These are phyloP conservation scores for Discoglossus pictus DNA, from an alignment of 2,797 vertebrate genomes.

Conservation along the genomic window DNA sequence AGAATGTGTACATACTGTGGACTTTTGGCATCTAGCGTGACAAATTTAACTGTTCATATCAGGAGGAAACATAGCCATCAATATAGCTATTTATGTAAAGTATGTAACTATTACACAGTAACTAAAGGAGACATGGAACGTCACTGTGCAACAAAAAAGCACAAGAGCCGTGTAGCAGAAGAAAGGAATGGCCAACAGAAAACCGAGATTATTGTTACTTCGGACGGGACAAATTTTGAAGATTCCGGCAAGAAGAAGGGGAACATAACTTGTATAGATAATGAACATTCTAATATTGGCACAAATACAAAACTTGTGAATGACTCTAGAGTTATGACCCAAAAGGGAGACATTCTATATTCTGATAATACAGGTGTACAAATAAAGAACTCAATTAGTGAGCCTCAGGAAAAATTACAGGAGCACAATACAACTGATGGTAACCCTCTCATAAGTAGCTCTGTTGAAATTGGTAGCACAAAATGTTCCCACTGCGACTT, in stretches of 20 bases:
- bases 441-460: constrained; percentile 10
- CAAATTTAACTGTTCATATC: constrained; percentile 93
- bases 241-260: constrained; percentile 52
- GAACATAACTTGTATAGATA: constrained; percentile 21
- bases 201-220: constrained; percentile 62
- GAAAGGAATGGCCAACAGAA: constrained; percentile 65
- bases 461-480: constrained; percentile 54
- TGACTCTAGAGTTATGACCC: not conserved
- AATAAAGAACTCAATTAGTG: constrained; percentile 41
- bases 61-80: constrained; percentile 94
- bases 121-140: constrained; percentile 99
- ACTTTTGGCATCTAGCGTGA: constrained; percentile 89
- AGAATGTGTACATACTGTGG: constrained; percentile 89
- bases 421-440: constrained; percentile 46
- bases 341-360: constrained; percentile 55
- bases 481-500: constrained; percentile 85
- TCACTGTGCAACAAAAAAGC: constrained; percentile 95
- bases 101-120: constrained; percentile 95
- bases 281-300: constrained; percentile 48
- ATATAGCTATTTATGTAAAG: constrained; percentile 91
- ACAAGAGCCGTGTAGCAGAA: constrained; percentile 78
- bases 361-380: constrained; percentile 45
- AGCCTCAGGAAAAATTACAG: constrained; percentile 40
- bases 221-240: constrained; percentile 64
- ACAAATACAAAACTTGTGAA: constrained; percentile 49